phyloP scores from a whole-genome alignment of 2,888 invertebrate genomes.

The Pseudococcus longispinus region DNA sequence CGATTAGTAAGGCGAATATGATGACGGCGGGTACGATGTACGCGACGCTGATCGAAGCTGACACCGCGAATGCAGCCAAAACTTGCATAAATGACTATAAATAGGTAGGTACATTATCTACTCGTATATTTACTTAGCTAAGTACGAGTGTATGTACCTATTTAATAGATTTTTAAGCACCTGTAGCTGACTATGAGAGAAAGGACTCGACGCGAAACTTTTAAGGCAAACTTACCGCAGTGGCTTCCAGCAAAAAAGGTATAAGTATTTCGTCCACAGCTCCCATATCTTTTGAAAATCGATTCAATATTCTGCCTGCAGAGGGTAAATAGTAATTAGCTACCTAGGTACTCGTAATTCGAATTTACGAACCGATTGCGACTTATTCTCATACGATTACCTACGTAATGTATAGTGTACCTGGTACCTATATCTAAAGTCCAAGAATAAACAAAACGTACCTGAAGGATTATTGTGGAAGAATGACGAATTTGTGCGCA shows the following conservation, averaged over 20 bases:
- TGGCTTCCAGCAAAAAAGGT: constrained; percentile 37
- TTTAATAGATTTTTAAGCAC: too few relatives aligned
- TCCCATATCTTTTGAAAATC: constrained; percentile 58
- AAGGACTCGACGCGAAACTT: background rate
- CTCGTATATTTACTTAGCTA: background rate
- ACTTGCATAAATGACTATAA: constrained; percentile 61
- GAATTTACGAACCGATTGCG: too few relatives aligned
- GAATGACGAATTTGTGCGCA: constrained; percentile 80
- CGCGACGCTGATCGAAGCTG: constrained; percentile 66
- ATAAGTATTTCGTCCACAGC: constrained; percentile 51
- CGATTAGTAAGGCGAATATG: constrained; percentile 69
- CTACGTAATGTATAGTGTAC: too few relatives aligned
- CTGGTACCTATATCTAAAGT: too few relatives aligned
- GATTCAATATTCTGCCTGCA: constrained; percentile 57
- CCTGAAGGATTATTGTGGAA: constrained; percentile 86
- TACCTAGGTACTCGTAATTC: background rate
- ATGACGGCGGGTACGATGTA: constrained; percentile 66
- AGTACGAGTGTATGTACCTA: too few relatives aligned
- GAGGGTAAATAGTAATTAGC: background rate
- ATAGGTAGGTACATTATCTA: background rate
- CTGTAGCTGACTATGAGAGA: background rate
- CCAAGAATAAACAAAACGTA: constrained; percentile 61
- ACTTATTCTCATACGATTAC: too few relatives aligned
- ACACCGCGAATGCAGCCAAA: constrained; percentile 67
- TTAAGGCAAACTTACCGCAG: background rate